Evolutionary conservation across 1,140 invertebrate species (phyloP).

Genomic region (Bombus fervidus): DNA sequence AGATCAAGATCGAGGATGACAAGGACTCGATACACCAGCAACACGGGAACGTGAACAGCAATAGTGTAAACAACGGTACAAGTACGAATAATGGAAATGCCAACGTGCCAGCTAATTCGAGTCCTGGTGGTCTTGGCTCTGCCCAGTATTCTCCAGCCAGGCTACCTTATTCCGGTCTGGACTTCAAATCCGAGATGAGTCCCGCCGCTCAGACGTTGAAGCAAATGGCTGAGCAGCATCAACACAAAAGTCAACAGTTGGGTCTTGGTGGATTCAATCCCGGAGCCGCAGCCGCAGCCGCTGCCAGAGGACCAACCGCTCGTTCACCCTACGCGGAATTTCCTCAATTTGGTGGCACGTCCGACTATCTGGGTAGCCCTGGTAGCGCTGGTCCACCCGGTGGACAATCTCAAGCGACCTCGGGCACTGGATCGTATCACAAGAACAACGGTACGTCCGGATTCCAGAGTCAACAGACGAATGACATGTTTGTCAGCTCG

Average conservation of each 20-base stretch:
- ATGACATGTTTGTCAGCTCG: conserved; percentile 77
- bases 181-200: conserved; percentile 88
- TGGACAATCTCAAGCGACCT: conserved; percentile 68
- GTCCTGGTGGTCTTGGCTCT: conserved; percentile 70
- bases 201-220: conserved; percentile 96
- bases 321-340: conserved; percentile 83
- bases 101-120: conserved; percentile 68
- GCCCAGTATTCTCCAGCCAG: conserved; percentile 82
- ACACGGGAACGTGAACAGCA: conserved; percentile 58
- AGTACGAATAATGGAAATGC: conserved; percentile 70
- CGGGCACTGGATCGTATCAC: conserved; percentile 74
- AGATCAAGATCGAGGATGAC: conserved; percentile 80
- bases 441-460: conserved; percentile 79
- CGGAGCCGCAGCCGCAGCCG: conserved; percentile 68
- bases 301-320: conserved; percentile 76
- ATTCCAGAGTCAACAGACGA: conserved; percentile 77
- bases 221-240: conserved; percentile 98
- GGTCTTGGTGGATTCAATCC: conserved; percentile 80
- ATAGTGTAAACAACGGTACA: conserved; percentile 63
- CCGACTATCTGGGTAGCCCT: conserved; percentile 82
- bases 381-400: conserved; percentile 74
- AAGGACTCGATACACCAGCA: conserved; percentile 77
- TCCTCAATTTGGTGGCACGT: conserved; percentile 76
- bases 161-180: conserved; percentile 80
- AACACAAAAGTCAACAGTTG: conserved; percentile 89